Conservation (phyloP, 1,140 invertebrate genomes). For the Aphelenchoides avenae region DNA sequence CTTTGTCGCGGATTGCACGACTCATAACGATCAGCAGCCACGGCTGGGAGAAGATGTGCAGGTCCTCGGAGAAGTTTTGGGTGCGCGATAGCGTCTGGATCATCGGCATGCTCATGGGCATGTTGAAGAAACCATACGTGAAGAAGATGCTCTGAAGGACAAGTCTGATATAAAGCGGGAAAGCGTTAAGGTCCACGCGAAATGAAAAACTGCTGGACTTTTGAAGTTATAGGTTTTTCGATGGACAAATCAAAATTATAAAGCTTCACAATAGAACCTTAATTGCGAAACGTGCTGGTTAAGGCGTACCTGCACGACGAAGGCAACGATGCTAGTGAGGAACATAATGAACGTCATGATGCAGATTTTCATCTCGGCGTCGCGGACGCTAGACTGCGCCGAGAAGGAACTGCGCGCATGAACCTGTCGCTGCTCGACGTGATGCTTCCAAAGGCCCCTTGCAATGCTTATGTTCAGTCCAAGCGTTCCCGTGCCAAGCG, state of each 20-base stretch:
- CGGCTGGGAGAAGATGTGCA: slow-evolving; percentile 11
- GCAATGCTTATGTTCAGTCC: slow-evolving; percentile 5
- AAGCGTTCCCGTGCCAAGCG: not conserved
- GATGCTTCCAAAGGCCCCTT: not conserved
- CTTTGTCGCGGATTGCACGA: no score
- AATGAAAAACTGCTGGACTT: no score
- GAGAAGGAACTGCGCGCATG: not conserved
- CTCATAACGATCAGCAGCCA: slow-evolving; percentile 9
- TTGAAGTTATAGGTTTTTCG: no score
- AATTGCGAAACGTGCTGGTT: not conserved
- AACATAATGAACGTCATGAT: slow-evolving; percentile 1
- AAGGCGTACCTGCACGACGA: slow-evolving; percentile 7
- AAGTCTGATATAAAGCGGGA: no score
- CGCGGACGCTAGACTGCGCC: not conserved
- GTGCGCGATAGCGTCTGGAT: not conserved
- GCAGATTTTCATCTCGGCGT: slow-evolving; percentile 7
- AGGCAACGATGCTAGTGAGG: not conserved
- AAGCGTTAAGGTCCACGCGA: no score
- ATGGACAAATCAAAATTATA: no score
- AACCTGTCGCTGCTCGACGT: no score
- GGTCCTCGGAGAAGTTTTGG: slow-evolving; percentile 1
- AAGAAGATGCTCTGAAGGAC: no score
- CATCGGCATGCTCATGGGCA: not conserved
- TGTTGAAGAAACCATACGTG: not conserved
- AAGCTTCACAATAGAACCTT: no score